Percentiles rank a stretch among this genome's conserved stretches.
These are phyloP conservation scores for Pseudolaguvia tuberculata DNA, from an alignment of 2,113 vertebrate species.

Conservation along the genomic window DNA sequence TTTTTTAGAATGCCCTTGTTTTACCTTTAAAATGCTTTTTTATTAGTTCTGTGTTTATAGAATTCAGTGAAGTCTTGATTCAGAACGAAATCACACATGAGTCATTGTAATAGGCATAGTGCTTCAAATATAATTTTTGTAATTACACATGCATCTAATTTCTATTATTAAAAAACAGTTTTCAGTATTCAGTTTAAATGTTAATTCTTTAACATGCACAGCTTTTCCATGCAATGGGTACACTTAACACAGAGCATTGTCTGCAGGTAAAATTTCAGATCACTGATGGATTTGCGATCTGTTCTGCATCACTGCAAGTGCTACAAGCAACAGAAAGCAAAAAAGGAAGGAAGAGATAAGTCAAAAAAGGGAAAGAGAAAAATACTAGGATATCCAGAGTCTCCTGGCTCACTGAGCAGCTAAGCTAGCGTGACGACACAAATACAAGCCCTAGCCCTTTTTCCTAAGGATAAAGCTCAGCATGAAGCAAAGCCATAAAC, in stretches of 20 bases:
- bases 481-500: constrained; percentile 40
- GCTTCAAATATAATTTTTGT: neutral
- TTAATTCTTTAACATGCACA: constrained; percentile 23
- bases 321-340: constrained; percentile 28
- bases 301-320: constrained; percentile 38
- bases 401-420: constrained; percentile 42
- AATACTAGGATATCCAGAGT: constrained; percentile 45
- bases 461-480: constrained; percentile 39
- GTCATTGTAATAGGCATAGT: neutral
- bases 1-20: constrained; percentile 27
- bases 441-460: constrained; percentile 39
- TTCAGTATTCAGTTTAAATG: constrained; percentile 8
- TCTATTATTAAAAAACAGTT: no score
- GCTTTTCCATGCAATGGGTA: constrained; percentile 21
- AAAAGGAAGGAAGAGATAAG: constrained; percentile 10
- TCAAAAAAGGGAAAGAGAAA: constrained; percentile 32
- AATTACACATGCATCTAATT: neutral
- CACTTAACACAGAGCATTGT: constrained; percentile 23
- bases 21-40: constrained; percentile 28
- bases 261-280: constrained; percentile 33
- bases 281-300: constrained; percentile 34
- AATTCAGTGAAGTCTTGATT: neutral
- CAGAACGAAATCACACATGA: neutral
- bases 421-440: constrained; percentile 52
- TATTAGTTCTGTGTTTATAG: neutral